A percentile compares a stretch with the other conserved stretches of the same genome.
These are phyloP conservation scores for Eucera pruinosa DNA, from an alignment of 2,888 invertebrate species.

Conservation along the genomic window DNA sequence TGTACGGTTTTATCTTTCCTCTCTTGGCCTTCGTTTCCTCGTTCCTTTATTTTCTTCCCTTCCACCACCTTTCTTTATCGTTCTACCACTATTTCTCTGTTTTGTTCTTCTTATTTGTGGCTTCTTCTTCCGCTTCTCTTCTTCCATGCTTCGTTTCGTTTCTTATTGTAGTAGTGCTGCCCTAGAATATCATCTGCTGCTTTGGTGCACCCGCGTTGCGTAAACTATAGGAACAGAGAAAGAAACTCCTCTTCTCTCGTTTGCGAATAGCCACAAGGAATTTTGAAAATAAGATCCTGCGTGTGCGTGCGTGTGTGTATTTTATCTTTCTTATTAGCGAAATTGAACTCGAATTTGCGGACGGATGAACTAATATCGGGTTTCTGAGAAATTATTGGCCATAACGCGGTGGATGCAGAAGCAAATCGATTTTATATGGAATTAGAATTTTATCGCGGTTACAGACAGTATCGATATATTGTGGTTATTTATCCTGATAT, in stretches of 20 bases:
- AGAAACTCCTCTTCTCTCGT: neutral
- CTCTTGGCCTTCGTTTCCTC: slow-evolving; percentile 36
- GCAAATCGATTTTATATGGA: too few relatives aligned
- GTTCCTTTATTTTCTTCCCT: slow-evolving; percentile 19
- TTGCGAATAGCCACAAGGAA: neutral
- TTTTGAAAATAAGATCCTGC: neutral
- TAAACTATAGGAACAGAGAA: neutral
- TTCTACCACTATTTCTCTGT: neutral
- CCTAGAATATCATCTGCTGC: too few relatives aligned
- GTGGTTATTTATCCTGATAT: too few relatives aligned
- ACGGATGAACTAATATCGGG: too few relatives aligned
- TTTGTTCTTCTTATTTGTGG: slow-evolving; percentile 1
- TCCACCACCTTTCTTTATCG: slow-evolving; percentile 15
- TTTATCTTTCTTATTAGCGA: neutral
- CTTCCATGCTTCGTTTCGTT: neutral
- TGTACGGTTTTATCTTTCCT: slow-evolving; percentile 44
- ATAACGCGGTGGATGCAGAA: too few relatives aligned
- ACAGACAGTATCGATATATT: too few relatives aligned
- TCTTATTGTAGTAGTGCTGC: too few relatives aligned
- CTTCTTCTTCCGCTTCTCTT: neutral
- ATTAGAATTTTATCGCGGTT: too few relatives aligned
- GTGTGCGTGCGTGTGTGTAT: too few relatives aligned
- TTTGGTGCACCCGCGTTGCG: too few relatives aligned
- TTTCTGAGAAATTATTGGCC: too few relatives aligned
- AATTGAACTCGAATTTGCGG: too few relatives aligned